A percentile compares a stretch with the other conserved stretches of the same genome.
phyloP scores from a whole-genome alignment of 2,113 vertebrate species.

The Australoheros scitulus region DNA sequence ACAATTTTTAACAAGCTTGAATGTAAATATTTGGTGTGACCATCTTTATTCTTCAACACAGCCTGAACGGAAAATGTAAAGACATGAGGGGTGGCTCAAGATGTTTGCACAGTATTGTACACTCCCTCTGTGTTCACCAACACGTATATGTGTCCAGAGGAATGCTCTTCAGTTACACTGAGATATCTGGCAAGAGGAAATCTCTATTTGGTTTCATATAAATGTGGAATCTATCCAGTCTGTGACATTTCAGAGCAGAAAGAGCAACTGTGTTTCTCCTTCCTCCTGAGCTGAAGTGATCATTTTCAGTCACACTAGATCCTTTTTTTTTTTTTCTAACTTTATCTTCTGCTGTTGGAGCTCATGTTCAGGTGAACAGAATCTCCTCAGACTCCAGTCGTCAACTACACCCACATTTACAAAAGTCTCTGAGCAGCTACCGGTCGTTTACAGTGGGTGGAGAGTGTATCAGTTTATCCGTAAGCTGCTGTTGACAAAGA shows the following conservation, averaged over 20 bases:
- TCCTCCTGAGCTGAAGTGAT: slow-evolving; percentile 1
- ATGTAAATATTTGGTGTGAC: no score
- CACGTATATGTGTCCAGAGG: not conserved
- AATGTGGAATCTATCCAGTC: slow-evolving; percentile 9
- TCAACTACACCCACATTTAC: slow-evolving; percentile 14
- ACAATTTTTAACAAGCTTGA: no score
- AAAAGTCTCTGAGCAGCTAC: slow-evolving; percentile 9
- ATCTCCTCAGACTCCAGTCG: not conserved
- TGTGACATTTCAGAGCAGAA: slow-evolving; percentile 10
- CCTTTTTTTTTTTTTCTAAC: not conserved
- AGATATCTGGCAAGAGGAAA: not conserved
- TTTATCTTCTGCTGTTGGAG: slow-evolving; percentile 1
- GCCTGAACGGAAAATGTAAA: not conserved
- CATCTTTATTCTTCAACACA: no score
- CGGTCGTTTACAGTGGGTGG: not conserved
- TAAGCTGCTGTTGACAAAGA: slow-evolving; percentile 12
- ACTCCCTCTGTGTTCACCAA: not conserved
- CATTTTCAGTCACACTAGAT: not conserved
- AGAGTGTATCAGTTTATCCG: not conserved
- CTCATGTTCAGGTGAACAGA: slow-evolving; percentile 9
- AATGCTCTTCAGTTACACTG: not conserved
- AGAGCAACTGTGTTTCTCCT: not conserved
- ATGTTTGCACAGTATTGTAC: not conserved
- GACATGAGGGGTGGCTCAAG: not conserved
- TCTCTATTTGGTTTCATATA: not conserved